A percentile compares a stretch with the other conserved stretches of the same genome.
Conservation (phyloP, 2,797 vertebrate genomes). For the Morelia viridis region DNA sequence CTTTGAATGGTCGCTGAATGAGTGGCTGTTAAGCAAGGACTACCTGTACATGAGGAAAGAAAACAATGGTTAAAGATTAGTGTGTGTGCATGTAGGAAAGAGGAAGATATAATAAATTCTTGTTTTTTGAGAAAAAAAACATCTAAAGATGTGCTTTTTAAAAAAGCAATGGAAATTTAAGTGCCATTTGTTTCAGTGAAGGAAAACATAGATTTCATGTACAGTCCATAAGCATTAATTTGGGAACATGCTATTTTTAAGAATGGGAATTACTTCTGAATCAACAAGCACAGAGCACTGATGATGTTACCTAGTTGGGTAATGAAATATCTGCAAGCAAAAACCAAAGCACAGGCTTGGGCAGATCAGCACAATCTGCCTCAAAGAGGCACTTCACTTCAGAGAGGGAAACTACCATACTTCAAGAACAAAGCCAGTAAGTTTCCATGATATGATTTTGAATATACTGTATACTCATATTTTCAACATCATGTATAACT, state of each 20-base stretch:
- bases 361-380: neutral
- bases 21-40: neutral
- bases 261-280: neutral
- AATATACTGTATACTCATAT: neutral
- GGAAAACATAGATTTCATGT: too few relatives aligned
- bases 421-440: neutral
- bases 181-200: too few relatives aligned
- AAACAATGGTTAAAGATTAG: neutral
- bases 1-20: neutral
- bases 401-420: neutral
- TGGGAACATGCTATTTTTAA: neutral
- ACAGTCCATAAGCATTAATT: neutral
- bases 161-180: too few relatives aligned
- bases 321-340: neutral
- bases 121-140: too few relatives aligned
- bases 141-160: too few relatives aligned
- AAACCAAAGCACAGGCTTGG: neutral
- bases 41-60: neutral
- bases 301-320: neutral
- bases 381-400: neutral
- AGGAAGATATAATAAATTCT: too few relatives aligned
- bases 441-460: neutral
- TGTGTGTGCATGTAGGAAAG: neutral
- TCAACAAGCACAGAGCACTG: neutral
- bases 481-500: neutral